Evolutionary conservation across 2,797 vertebrate species (phyloP).

Genomic region (Alfaro cultratus): DNA sequence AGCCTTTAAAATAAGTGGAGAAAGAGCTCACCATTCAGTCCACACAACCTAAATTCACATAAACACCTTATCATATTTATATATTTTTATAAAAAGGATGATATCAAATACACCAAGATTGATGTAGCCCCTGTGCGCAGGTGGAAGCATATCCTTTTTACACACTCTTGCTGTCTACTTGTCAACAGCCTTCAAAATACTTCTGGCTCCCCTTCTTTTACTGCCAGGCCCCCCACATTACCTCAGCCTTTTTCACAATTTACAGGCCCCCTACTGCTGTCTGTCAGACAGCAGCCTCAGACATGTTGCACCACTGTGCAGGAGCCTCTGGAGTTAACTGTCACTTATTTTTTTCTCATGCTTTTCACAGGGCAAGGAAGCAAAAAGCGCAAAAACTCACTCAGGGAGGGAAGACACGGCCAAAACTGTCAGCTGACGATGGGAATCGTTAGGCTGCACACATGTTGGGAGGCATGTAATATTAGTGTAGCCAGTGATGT

Average conservation of each 20-base stretch:
- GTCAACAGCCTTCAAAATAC: conserved; percentile 65
- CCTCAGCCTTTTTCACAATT: conserved; percentile 57
- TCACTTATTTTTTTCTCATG: conserved; percentile 60
- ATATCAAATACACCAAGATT: conserved; percentile 44
- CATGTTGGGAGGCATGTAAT: conserved; percentile 51
- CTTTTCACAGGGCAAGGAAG: conserved; percentile 48
- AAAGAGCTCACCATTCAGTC: conserved; percentile 1
- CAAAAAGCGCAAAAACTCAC: conserved; percentile 36
- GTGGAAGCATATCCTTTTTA: conserved; percentile 59
- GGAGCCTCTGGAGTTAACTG: conserved; percentile 69
- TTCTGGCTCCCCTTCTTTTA: conserved; percentile 36
- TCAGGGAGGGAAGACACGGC: conserved; percentile 39
- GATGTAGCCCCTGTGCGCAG: conserved; percentile 35
- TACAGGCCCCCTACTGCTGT: conserved; percentile 59
- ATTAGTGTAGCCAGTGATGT: conserved; percentile 49
- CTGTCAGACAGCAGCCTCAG: conserved; percentile 73
- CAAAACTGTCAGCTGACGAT: conserved; percentile 53
- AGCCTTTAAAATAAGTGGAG: conserved; percentile 23
- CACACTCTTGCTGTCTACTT: conserved; percentile 72
- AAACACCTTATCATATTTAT: conserved; percentile 15
- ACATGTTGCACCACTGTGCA: conserved; percentile 65
- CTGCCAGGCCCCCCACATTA: conserved; percentile 34
- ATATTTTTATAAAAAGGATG: background rate
- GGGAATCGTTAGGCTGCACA: conserved; percentile 64
- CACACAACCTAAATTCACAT: conserved; percentile 11